Conservation (phyloP, 2,113 vertebrate species). For the Felis catus region F.catus_Fca126_mat1.0 CM031412.1:78599501-78600000, state of each 20-base stretch:
- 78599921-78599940: no score
- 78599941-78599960: fast-evolving
- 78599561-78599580: not conserved
- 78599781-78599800: not conserved
- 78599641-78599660: fast-evolving
- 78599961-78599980: not conserved
- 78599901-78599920: not conserved
- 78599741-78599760: no score
- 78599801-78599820: not conserved
- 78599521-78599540: not conserved
- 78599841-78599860: fast-evolving
- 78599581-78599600: not conserved
- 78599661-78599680: not conserved
- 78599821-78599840: fast-evolving
- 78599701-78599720: fast-evolving
- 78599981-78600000: not conserved
- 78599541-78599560: not conserved
- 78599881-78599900: not conserved
- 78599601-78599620: no score
- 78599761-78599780: not conserved
- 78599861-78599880: not conserved
- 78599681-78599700: not conserved
- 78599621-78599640: not conserved
- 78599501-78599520: fast-evolving
- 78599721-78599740: no score